A percentile compares a stretch with the other conserved stretches of the same genome.
Conservation (phyloP, 2,113 vertebrate species). For the Boleophthalmus pectinirostris region DNA sequence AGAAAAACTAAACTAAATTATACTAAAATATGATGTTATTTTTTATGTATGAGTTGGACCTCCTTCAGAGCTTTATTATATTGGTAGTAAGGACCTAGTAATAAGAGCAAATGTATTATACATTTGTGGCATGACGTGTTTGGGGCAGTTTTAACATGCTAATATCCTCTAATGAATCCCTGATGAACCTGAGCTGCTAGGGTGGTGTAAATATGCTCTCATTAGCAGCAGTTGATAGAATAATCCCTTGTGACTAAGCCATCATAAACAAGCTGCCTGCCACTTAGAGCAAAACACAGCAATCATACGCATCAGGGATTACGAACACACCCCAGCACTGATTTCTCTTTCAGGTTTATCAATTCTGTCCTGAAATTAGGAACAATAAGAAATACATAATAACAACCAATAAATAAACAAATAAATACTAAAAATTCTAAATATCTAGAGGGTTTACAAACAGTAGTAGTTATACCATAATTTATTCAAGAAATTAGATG, state of each 20-base stretch:
- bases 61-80: too few relatives aligned
- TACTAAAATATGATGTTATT: neutral
- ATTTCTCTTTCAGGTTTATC: neutral
- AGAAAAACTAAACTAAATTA: too few relatives aligned
- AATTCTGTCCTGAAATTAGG: neutral
- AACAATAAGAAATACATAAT: too few relatives aligned
- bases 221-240: conserved; percentile 50
- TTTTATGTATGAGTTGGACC: neutral
- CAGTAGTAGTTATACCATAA: too few relatives aligned
- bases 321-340: neutral
- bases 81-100: neutral
- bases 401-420: too few relatives aligned
- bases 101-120: too few relatives aligned
- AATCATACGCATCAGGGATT: conserved; percentile 34
- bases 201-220: conserved; percentile 58
- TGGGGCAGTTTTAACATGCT: conserved; percentile 43
- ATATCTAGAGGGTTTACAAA: too few relatives aligned
- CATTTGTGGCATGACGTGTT: neutral
- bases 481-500: too few relatives aligned
- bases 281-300: conserved; percentile 30
- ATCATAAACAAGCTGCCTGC: conserved; percentile 31
- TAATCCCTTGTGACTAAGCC: conserved; percentile 42
- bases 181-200: conserved; percentile 48
- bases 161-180: conserved; percentile 58
- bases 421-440: too few relatives aligned